A percentile compares a stretch with the other conserved stretches of the same genome.
phyloP scores from a whole-genome alignment of 1,140 invertebrate species.

The Nasonia vitripennis region DNA sequence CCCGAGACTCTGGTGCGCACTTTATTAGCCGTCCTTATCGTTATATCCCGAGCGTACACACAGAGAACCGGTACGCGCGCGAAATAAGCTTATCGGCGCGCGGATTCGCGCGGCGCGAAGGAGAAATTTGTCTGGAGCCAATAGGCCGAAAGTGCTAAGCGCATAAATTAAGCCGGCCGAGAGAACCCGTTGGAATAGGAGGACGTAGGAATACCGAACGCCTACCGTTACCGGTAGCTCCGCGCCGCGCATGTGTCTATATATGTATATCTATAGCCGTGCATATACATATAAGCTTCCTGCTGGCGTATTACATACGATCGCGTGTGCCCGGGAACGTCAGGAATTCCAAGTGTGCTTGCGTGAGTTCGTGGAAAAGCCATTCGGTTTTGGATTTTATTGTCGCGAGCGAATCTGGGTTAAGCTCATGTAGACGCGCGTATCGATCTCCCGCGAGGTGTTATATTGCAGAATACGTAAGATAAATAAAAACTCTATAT shows the following conservation, averaged over 20 bases:
- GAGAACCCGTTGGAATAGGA: slow-evolving; percentile 37
- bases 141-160: slow-evolving; percentile 23
- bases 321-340: not conserved
- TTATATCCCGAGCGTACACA: too few species aligned
- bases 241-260: not conserved
- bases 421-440: not conserved
- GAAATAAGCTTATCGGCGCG: too few species aligned
- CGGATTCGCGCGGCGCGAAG: too few species aligned
- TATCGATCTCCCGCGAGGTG: not conserved
- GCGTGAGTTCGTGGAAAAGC: not conserved
- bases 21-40: not conserved
- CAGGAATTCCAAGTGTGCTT: not conserved
- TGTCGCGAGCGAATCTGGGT: not conserved
- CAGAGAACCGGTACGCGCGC: too few species aligned
- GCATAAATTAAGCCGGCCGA: slow-evolving; percentile 14
- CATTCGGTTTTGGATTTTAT: not conserved
- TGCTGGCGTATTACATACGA: not conserved
- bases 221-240: slow-evolving; percentile 23
- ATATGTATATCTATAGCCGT: not conserved
- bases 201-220: slow-evolving; percentile 16
- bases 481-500: too few species aligned
- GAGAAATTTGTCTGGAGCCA: slow-evolving; percentile 9
- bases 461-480: too few species aligned
- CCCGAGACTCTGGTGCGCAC: not conserved
- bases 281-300: not conserved